These are phyloP conservation scores for Ichneumoninae sp. DNA, from an alignment of 2,888 invertebrate species.

Conservation along the genomic window DNA sequence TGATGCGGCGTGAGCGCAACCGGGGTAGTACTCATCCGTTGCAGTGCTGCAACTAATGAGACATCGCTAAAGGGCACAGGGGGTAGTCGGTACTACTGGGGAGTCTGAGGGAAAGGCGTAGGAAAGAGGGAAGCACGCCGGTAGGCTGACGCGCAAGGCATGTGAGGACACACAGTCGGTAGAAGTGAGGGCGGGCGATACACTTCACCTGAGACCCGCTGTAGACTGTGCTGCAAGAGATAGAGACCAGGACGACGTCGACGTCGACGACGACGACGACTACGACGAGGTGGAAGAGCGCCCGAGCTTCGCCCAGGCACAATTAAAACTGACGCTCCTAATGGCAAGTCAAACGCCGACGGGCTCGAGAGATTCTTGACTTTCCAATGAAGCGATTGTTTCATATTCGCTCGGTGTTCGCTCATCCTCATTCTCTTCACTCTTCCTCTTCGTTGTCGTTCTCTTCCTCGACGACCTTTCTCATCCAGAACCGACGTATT, in stretches of 20 bases:
- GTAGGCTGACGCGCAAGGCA: slow-evolving; percentile 70
- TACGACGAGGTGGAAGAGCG: slow-evolving; percentile 75
- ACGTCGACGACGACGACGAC: slow-evolving; percentile 70
- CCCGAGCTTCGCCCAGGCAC: slow-evolving; percentile 79
- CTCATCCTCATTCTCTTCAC: slow-evolving; percentile 74
- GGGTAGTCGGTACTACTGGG: slow-evolving; percentile 58
- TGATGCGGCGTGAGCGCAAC: slow-evolving; percentile 71
- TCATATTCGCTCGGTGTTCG: slow-evolving; percentile 80
- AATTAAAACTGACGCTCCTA: slow-evolving; percentile 85
- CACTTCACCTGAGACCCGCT: slow-evolving; percentile 83
- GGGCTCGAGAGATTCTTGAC: slow-evolving; percentile 84
- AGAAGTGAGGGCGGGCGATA: slow-evolving; percentile 81
- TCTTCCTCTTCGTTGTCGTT: slow-evolving; percentile 73
- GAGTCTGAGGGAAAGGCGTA: slow-evolving; percentile 51
- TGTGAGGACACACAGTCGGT: slow-evolving; percentile 76
- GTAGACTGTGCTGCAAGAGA: slow-evolving; percentile 76
- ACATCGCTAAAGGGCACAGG: slow-evolving; percentile 84
- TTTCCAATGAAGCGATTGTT: slow-evolving; percentile 85
- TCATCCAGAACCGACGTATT: slow-evolving; percentile 67
- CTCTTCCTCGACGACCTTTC: slow-evolving; percentile 70
- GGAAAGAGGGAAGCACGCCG: slow-evolving; percentile 59
- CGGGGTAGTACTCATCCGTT: slow-evolving; percentile 81
- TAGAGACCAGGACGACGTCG: slow-evolving; percentile 72
- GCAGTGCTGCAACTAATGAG: slow-evolving; percentile 85
- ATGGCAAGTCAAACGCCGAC: slow-evolving; percentile 85